phyloP scores from a whole-genome alignment of 2,888 invertebrate genomes.

The Philonicus albiceps region DNA sequence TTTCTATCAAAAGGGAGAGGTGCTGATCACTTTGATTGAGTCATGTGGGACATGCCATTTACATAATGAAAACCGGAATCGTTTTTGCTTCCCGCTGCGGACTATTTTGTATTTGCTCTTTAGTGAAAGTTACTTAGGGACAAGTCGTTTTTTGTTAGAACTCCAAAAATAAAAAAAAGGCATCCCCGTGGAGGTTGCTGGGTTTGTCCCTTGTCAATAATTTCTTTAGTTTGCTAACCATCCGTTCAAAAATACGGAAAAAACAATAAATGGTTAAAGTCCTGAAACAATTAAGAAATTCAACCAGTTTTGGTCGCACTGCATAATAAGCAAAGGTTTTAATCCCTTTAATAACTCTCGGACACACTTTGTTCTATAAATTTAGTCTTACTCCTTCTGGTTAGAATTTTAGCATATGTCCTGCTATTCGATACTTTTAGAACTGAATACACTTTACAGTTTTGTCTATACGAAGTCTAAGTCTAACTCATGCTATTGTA shows the following conservation, averaged over 20 bases:
- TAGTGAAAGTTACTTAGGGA: background rate
- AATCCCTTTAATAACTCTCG: background rate
- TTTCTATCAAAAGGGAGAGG: background rate
- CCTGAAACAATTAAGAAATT: background rate
- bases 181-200: background rate
- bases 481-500: too few relatives aligned
- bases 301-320: background rate
- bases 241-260: background rate
- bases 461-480: too few relatives aligned
- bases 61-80: conserved; percentile 6
- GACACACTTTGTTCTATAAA: background rate
- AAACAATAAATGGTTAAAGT: background rate
- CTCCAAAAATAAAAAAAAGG: background rate
- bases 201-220: background rate
- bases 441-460: too few relatives aligned
- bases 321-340: background rate
- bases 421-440: too few relatives aligned
- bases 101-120: background rate
- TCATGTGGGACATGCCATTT: conserved; percentile 20
- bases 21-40: conserved; percentile 31
- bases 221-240: background rate
- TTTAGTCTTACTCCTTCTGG: background rate
- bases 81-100: background rate
- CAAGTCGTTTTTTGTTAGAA: background rate
- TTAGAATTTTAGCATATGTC: too few relatives aligned